Evolutionary conservation across 2,888 invertebrate species (phyloP), one percentile per base, ranked within the genome.

Genomic region (Lissonota sp.): DNA sequence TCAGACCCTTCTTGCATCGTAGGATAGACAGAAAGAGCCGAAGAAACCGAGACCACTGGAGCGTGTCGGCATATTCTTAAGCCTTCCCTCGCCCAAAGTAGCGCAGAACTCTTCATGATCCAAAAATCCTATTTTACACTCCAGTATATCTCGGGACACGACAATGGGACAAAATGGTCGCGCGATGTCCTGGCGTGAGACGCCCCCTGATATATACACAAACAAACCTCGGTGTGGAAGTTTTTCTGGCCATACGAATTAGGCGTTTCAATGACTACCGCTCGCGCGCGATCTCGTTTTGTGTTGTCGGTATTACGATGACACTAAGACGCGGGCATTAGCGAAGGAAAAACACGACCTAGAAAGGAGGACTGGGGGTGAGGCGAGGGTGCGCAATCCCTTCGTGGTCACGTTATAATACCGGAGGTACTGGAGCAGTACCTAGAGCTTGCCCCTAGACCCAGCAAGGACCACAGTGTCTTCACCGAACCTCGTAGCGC

Each of bases 121-220:
- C 44, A 66, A 83, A 87, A 88, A 90, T 89, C 88, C 85, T 67
- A 88, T 90, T 90, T 90, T 83, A 87, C 88, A 88, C 87, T 88
- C 85, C 87, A 88, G 60, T 86, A 81, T 81, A 86, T 86, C 6
- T 46, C 55, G 10, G 75, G 81, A 37, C 0, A 14, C 76, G 62
- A 88, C 82, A 87, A 87, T 83, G 81, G 70, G 67, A 39, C 42
- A 51, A 63, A 55, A 46, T 66, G 55, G 62, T 63, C 39, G 40
- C 10, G 7, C 26, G 73, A 64, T 55, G 73, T 73, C 73, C 73
- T 39, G 73, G 63, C 37, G 73, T 14, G 73, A 73, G 12, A 44
- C 8, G 63, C 5, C 44, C 44, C 55, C 40, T 39, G 57, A 73
- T 63, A 72, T 72, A n/a, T 72, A 55, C 63, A 42, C 51, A n/a